Percentiles rank a stretch among this genome's conserved stretches.
These are phyloP conservation scores for Saxidomus purpurata DNA, from an alignment of 1,140 invertebrate genomes.

Conservation along the genomic window DNA sequence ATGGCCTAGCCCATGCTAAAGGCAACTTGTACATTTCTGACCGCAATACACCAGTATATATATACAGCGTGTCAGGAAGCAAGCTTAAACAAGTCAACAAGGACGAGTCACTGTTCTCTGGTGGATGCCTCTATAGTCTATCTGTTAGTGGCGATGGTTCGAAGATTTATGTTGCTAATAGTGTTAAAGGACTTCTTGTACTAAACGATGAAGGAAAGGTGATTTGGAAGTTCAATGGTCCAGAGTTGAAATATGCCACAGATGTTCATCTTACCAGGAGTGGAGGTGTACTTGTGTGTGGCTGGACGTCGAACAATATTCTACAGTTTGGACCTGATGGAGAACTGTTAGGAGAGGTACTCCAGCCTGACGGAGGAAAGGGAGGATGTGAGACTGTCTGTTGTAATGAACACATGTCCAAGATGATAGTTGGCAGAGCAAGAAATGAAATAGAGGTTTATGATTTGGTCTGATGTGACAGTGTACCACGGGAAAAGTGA, in stretches of 20 bases:
- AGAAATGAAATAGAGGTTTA: too few species aligned
- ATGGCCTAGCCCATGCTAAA: not conserved
- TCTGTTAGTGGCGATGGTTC: not conserved
- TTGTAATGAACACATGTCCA: too few species aligned
- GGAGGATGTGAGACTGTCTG: not conserved
- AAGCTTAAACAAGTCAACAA: too few species aligned
- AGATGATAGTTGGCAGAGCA: too few species aligned
- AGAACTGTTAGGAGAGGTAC: not conserved
- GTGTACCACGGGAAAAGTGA: not conserved
- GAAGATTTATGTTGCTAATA: not conserved
- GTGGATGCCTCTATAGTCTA: not conserved
- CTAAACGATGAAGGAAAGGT: not conserved
- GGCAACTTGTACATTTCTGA: not conserved
- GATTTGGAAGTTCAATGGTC: too few species aligned
- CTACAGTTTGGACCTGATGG: not conserved
- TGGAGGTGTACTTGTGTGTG: too few species aligned
- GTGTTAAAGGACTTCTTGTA: not conserved
- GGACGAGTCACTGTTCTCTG: not conserved
- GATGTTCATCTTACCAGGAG: too few species aligned
- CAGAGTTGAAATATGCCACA: too few species aligned
- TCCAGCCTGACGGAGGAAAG: not conserved
- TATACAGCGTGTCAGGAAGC: too few species aligned
- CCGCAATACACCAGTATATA: too few species aligned
- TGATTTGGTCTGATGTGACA: not conserved
- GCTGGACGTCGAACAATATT: not conserved